These are phyloP conservation scores for Imbricaverruca yamaguchii DNA, from an alignment of 2,888 invertebrate species.

Conservation along the genomic window DNA sequence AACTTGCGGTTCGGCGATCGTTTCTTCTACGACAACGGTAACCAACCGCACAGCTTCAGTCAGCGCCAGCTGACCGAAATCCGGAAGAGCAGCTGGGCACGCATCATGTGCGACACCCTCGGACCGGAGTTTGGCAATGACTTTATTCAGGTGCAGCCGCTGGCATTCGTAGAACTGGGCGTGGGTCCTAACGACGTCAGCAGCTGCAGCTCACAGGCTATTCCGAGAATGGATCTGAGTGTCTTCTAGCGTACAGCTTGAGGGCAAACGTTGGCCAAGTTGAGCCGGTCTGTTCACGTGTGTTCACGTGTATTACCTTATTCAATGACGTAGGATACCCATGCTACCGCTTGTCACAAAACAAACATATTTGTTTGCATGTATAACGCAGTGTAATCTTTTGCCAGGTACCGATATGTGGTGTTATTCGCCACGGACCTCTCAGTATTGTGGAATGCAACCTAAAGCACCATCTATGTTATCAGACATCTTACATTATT, in stretches of 20 bases:
- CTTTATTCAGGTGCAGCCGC: slow-evolving; percentile 53
- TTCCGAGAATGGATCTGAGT: background rate
- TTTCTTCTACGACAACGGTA: slow-evolving; percentile 59
- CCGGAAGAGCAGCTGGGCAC: slow-evolving; percentile 53
- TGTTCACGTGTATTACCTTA: no score
- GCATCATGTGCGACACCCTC: slow-evolving; percentile 62
- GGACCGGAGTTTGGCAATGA: slow-evolving; percentile 42
- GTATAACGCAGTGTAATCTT: no score
- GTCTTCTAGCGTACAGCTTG: background rate
- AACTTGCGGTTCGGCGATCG: slow-evolving; percentile 64
- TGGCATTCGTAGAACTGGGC: slow-evolving; percentile 28
- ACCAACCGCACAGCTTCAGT: slow-evolving; percentile 42
- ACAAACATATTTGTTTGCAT: no score
- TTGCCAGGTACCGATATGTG: no score
- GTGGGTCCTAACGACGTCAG: background rate
- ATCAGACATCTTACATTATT: no score
- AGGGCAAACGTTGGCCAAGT: no score
- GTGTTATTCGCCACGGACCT: no score
- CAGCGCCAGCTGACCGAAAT: slow-evolving; percentile 54
- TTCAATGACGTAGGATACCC: no score
- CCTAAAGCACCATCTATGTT: no score
- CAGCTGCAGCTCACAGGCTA: background rate
- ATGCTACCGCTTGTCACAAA: no score
- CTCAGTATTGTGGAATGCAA: no score
- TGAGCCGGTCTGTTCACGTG: no score